phyloP scores from a whole-genome alignment of 2,113 vertebrate species.

The Nesoenas mayeri region DNA sequence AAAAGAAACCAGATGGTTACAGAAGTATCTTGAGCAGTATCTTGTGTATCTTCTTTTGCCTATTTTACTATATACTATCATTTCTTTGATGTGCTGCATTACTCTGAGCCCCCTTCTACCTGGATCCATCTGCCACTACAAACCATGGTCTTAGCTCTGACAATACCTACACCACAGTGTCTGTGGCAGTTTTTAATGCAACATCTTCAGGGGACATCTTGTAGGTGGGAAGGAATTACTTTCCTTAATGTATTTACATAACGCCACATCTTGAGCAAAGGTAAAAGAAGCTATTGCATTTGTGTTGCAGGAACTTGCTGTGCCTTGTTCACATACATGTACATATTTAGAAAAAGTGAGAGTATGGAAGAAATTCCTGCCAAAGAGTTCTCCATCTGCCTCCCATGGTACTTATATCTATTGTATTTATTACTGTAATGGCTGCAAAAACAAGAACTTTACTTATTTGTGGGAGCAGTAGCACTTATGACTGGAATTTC shows the following conservation, averaged over 20 bases:
- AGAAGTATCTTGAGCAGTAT: background rate
- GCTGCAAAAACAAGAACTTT: background rate
- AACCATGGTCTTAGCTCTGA: background rate
- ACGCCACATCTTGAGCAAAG: background rate
- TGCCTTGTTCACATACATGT: background rate
- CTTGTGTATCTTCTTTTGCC: background rate
- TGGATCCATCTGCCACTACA: background rate
- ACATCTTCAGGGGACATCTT: background rate
- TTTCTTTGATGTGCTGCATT: background rate
- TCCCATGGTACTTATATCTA: background rate
- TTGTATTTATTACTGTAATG: background rate
- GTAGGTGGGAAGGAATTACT: background rate
- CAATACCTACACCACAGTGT: background rate
- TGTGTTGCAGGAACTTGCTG: background rate
- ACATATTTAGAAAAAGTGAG: background rate
- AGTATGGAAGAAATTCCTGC: background rate
- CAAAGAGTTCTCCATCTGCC: background rate
- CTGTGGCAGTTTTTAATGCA: background rate
- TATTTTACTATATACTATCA: accelerated
- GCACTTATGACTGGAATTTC: background rate
- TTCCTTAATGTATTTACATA: background rate
- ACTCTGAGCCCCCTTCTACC: background rate
- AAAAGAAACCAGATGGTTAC: background rate
- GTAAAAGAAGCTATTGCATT: background rate
- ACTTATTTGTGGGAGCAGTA: background rate